Conservation (phyloP, 2,113 vertebrate species). For the Macquaria australasica region DNA sequence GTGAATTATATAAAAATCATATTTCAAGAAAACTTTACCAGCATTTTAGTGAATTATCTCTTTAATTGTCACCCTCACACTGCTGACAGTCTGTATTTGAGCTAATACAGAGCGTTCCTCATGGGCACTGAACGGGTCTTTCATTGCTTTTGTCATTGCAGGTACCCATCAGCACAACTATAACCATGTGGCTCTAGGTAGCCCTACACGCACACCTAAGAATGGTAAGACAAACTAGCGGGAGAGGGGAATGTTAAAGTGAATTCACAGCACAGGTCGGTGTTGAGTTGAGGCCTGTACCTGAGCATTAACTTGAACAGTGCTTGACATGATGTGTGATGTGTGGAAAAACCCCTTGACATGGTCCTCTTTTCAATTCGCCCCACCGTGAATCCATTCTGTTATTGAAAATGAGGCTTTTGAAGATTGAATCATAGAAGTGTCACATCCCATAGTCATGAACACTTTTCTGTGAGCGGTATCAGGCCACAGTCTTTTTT, state of each 20-base stretch:
- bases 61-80: slow-evolving; percentile 49
- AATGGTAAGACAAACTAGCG: slow-evolving; percentile 89
- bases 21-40: background rate
- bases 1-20: background rate
- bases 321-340: slow-evolving; percentile 28
- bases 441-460: slow-evolving; percentile 46
- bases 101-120: slow-evolving; percentile 52
- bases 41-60: slow-evolving; percentile 55
- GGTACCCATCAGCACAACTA: slow-evolving; percentile 96
- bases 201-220: slow-evolving; percentile 94
- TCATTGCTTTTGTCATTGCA: slow-evolving; percentile 88
- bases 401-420: slow-evolving; percentile 35
- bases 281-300: slow-evolving; percentile 4
- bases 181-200: slow-evolving; percentile 95
- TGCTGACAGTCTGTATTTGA: slow-evolving; percentile 53
- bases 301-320: slow-evolving; percentile 12
- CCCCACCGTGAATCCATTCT: slow-evolving; percentile 32
- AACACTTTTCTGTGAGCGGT: slow-evolving; percentile 30
- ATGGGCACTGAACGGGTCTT: slow-evolving; percentile 70
- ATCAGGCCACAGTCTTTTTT: background rate
- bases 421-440: slow-evolving; percentile 55
- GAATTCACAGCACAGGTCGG: slow-evolving; percentile 21
- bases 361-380: slow-evolving; percentile 39
- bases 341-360: slow-evolving; percentile 34
- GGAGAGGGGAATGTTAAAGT: slow-evolving; percentile 8